These are phyloP conservation scores for Eristalis tenax DNA, from an alignment of 2,888 invertebrate genomes.

Conservation along the genomic window DNA sequence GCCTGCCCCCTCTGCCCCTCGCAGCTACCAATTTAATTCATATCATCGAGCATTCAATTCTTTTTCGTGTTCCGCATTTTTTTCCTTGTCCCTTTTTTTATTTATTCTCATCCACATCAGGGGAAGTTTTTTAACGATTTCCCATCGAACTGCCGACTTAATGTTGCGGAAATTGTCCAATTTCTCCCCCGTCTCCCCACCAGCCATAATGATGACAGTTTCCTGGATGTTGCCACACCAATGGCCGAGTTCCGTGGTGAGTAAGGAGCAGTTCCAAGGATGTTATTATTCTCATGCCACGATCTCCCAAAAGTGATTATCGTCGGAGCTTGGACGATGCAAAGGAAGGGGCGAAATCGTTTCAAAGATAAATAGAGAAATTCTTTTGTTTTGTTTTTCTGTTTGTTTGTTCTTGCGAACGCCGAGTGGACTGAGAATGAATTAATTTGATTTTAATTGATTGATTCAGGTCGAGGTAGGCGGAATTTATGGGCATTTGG, in stretches of 20 bases:
- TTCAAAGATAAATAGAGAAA: background rate
- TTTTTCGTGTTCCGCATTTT: background rate
- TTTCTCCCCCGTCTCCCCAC: background rate
- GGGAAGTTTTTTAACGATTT: slow-evolving; percentile 37
- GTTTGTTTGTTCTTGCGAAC: background rate
- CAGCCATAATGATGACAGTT: background rate
- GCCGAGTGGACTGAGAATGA: background rate
- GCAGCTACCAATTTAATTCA: background rate
- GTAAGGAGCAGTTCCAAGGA: background rate
- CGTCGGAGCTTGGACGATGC: background rate
- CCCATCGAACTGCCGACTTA: slow-evolving; percentile 37
- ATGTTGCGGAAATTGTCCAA: slow-evolving; percentile 57
- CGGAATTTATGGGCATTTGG: background rate
- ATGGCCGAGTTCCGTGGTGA: background rate
- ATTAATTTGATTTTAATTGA: slow-evolving; percentile 38
- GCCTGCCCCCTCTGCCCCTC: background rate
- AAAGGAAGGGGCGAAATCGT: background rate
- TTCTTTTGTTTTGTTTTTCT: background rate
- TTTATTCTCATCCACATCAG: slow-evolving; percentile 13
- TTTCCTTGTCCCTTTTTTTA: background rate
- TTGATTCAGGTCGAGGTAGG: background rate
- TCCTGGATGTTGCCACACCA: background rate
- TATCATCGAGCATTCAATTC: background rate
- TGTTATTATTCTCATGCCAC: background rate
- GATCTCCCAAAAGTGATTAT: background rate